These are phyloP conservation scores for Caloenas nicobarica DNA, from an alignment of 2,113 vertebrate genomes.

Conservation along the genomic window DNA sequence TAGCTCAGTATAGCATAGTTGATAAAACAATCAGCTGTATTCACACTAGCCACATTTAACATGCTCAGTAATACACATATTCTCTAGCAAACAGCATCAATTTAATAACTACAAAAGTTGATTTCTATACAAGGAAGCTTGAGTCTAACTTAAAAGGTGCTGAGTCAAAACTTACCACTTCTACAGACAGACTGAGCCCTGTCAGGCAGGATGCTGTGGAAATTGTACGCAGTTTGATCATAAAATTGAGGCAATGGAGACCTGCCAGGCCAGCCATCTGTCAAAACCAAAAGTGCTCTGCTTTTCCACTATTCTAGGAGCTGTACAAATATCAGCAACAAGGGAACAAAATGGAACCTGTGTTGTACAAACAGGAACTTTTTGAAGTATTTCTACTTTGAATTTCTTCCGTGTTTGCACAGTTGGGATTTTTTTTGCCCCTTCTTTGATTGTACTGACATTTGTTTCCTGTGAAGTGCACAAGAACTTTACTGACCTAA, in stretches of 20 bases:
- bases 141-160: not conserved
- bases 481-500: constrained; percentile 41
- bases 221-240: constrained; percentile 59
- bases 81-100: not conserved
- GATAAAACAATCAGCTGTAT: not conserved
- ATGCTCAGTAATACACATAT: not conserved
- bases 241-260: constrained; percentile 59
- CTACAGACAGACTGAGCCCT: constrained; percentile 19
- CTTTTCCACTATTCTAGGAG: constrained; percentile 69
- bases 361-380: constrained; percentile 72
- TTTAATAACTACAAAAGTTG: not conserved
- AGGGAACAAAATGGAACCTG: constrained; percentile 69
- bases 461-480: constrained; percentile 63
- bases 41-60: not conserved
- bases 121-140: constrained; percentile 50
- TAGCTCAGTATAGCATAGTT: not conserved
- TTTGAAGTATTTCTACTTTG: constrained; percentile 73
- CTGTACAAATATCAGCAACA: constrained; percentile 68
- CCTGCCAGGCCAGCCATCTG: constrained; percentile 73
- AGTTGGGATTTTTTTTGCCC: constrained; percentile 68
- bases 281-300: constrained; percentile 66
- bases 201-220: constrained; percentile 69
- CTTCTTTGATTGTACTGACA: constrained; percentile 67
- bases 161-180: constrained; percentile 53
- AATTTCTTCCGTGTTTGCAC: constrained; percentile 76